Evolutionary conservation across 2,797 vertebrate species (phyloP).

Genomic region (Xerus rutilus): DNA sequence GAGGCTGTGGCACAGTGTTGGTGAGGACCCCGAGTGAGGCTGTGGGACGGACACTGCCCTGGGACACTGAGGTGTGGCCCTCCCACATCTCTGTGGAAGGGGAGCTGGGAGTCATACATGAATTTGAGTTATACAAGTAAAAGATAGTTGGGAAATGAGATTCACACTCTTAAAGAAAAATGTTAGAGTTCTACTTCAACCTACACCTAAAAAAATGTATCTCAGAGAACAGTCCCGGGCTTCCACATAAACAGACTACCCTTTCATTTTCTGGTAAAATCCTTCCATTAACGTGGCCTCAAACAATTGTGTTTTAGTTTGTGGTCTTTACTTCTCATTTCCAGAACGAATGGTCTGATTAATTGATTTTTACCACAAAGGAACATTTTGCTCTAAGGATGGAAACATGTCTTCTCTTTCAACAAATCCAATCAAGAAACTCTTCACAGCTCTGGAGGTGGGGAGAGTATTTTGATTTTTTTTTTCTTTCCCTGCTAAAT

Average conservation of each 20-base stretch:
- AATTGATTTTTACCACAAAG: constrained; percentile 10
- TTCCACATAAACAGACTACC: not conserved
- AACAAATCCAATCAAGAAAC: not conserved
- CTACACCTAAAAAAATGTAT: not conserved
- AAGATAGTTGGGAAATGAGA: not conserved
- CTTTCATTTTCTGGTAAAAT: not conserved
- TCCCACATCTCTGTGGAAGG: not conserved
- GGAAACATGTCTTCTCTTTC: not conserved
- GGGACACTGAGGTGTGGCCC: not conserved
- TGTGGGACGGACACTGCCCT: not conserved
- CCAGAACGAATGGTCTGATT: constrained; percentile 26
- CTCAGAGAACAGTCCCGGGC: not conserved
- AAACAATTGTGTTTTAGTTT: not conserved
- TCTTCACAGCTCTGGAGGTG: not conserved
- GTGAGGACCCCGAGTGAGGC: not conserved
- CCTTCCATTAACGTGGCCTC: not conserved
- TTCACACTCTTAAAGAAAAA: not conserved
- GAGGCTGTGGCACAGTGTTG: not conserved
- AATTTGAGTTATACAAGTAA: not conserved
- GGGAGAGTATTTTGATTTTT: not conserved
- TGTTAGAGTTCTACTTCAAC: not conserved
- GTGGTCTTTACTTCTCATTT: constrained; percentile 15
- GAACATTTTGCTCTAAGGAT: not conserved
- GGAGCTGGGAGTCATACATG: not conserved
- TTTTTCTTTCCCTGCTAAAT: not conserved